Conservation (phyloP, 2,113 vertebrate genomes). For the Eolophus roseicapilla region DNA sequence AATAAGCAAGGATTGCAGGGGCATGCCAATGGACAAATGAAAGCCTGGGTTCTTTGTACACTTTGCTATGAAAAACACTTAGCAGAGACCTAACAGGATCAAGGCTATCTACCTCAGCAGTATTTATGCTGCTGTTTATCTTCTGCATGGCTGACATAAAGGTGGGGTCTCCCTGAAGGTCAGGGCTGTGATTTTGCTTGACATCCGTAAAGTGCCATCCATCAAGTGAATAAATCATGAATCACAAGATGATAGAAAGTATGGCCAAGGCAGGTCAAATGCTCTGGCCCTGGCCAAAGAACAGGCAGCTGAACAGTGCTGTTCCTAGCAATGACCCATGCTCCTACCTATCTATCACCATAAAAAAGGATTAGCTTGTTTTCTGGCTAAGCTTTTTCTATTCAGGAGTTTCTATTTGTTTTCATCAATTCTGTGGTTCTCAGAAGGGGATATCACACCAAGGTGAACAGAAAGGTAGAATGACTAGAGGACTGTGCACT, state of each 20-base stretch:
- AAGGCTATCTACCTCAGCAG: neutral
- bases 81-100: neutral
- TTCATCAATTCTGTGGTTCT: neutral
- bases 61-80: neutral
- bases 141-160: neutral
- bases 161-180: neutral
- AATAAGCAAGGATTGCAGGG: neutral
- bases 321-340: neutral
- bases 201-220: neutral
- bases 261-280: neutral
- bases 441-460: neutral
- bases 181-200: neutral
- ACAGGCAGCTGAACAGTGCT: neutral
- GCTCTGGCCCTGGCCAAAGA: neutral
- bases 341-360: neutral
- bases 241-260: neutral
- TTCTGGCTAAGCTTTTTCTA: neutral
- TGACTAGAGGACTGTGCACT: neutral
- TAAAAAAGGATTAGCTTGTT: neutral
- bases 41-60: neutral
- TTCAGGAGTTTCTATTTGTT: neutral
- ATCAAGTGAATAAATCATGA: constrained; percentile 6
- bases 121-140: constrained; percentile 21
- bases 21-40: neutral
- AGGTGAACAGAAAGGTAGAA: neutral